A percentile compares a stretch with the other conserved stretches of the same genome.
These are phyloP conservation scores for Ptychoptera contaminata DNA, from an alignment of 2,888 invertebrate genomes.

Conservation along the genomic window DNA sequence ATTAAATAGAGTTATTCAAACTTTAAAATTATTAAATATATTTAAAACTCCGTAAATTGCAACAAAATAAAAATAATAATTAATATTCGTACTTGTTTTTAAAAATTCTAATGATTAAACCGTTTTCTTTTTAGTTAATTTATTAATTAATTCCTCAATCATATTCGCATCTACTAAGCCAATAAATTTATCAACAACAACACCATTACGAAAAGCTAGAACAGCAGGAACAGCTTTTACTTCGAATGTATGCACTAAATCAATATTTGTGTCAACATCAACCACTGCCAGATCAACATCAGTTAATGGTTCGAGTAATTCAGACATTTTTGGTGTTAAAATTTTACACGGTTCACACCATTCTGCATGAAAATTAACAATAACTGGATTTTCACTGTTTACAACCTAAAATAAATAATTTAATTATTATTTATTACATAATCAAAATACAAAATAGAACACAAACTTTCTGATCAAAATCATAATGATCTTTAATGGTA, in stretches of 20 bases:
- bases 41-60: too few species aligned
- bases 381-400: conserved; percentile 71
- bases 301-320: conserved; percentile 53
- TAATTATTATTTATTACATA: not conserved
- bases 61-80: too few species aligned
- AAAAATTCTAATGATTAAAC: not conserved
- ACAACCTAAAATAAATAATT: conserved; percentile 38
- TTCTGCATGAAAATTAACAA: conserved; percentile 80
- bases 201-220: conserved; percentile 64
- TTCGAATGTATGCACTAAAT: conserved; percentile 64
- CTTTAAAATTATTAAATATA: too few species aligned
- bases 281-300: conserved; percentile 66
- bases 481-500: conserved; percentile 55
- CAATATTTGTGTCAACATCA: conserved; percentile 67
- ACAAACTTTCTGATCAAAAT: conserved; percentile 57
- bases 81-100: too few species aligned
- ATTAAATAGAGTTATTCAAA: too few species aligned
- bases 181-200: conserved; percentile 75
- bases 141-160: conserved; percentile 63
- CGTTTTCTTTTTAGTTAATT: conserved; percentile 24
- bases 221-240: conserved; percentile 74
- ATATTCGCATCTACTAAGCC: conserved; percentile 68
- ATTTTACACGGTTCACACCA: conserved; percentile 87
- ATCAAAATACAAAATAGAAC: not conserved
- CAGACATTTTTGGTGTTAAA: conserved; percentile 65